These are phyloP conservation scores for Trematocara macrostoma DNA, from an alignment of 2,113 vertebrate genomes.

Conservation along the genomic window DNA sequence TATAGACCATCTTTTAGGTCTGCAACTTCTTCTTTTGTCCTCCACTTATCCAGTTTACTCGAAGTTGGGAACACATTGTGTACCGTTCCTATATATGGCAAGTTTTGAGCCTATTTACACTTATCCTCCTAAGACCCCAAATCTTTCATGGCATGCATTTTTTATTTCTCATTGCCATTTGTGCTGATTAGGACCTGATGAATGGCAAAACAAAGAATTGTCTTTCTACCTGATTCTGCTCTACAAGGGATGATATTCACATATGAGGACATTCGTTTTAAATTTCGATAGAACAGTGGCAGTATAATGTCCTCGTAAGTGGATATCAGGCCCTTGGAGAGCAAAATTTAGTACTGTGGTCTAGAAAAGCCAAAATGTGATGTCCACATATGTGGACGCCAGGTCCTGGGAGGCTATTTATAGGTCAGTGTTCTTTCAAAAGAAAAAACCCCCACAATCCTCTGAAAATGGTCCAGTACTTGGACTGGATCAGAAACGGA, in stretches of 20 bases:
- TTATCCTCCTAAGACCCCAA: background rate
- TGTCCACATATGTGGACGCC: background rate
- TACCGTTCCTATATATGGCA: background rate
- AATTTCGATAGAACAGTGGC: background rate
- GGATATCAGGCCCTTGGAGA: background rate
- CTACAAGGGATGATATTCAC: background rate
- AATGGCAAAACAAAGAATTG: background rate
- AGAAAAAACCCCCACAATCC: rapidly evolving
- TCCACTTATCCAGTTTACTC: background rate
- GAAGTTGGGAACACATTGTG: background rate
- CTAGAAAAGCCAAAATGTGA: background rate
- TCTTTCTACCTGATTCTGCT: background rate
- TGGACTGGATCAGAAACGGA: background rate
- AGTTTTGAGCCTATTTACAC: background rate
- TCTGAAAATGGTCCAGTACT: background rate
- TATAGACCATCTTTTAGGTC: background rate
- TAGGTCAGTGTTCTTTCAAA: background rate
- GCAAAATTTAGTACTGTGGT: background rate
- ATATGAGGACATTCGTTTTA: background rate
- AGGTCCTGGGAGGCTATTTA: background rate
- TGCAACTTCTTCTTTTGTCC: background rate
- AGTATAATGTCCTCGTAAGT: background rate
- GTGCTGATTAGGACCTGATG: background rate
- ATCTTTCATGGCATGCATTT: background rate
- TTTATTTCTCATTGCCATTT: background rate